Percentiles rank a stretch among this genome's conserved stretches.
Evolutionary conservation across 2,113 vertebrate genomes (phyloP).

Genomic region (Hypomesus transpacificus): DNA sequence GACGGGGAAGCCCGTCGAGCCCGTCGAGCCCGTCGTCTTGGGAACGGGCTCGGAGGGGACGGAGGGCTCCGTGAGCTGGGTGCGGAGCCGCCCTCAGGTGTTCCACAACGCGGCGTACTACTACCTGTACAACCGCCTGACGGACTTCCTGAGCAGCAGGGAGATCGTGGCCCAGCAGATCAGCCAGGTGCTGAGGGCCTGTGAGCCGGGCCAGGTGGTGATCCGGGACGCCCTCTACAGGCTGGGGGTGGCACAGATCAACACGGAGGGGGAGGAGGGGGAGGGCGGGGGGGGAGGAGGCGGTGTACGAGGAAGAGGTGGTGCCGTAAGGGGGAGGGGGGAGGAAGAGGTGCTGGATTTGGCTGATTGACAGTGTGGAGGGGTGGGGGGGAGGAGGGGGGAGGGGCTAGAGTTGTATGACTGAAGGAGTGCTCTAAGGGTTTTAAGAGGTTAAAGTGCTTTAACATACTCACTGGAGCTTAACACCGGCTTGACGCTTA

Average conservation of each 20-base stretch:
- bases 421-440: conserved; percentile 28
- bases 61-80: neutral
- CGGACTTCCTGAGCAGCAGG: conserved; percentile 92
- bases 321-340: conserved; percentile 20
- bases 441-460: conserved; percentile 24
- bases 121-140: conserved; percentile 94
- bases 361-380: neutral
- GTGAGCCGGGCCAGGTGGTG: conserved; percentile 93
- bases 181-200: conserved; percentile 84
- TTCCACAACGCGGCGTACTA: conserved; percentile 92
- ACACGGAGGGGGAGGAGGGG: conserved; percentile 78
- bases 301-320: conserved; percentile 58
- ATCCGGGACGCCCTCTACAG: conserved; percentile 92
- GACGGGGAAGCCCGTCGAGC: neutral
- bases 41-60: conserved; percentile 13
- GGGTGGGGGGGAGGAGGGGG: neutral
- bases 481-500: conserved; percentile 17
- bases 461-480: conserved; percentile 10
- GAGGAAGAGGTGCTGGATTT: neutral
- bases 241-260: conserved; percentile 93
- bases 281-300: conserved; percentile 52
- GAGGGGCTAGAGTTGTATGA: neutral
- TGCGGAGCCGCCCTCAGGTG: conserved; percentile 67
- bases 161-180: conserved; percentile 94
- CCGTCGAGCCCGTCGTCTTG: neutral